These are phyloP conservation scores for Epinephelus coioides DNA, from an alignment of 2,797 vertebrate genomes.

Conservation along the genomic window DNA sequence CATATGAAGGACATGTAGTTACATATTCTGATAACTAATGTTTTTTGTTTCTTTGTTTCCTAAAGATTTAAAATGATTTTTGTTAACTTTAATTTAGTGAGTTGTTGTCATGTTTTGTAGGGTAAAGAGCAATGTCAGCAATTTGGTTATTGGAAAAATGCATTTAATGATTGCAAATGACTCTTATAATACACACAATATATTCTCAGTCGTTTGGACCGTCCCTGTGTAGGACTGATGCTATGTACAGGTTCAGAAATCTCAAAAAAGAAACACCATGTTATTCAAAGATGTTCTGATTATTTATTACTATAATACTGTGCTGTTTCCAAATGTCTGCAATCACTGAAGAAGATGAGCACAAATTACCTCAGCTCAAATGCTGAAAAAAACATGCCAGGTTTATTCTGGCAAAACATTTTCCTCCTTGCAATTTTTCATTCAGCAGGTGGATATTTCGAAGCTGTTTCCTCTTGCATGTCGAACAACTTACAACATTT, in stretches of 20 bases:
- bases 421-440: conserved; percentile 6
- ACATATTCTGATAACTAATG: no score
- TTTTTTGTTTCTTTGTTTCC: no score
- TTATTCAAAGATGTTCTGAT: conserved; percentile 8
- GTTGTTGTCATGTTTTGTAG: no score
- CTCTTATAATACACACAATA: no score
- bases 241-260: not conserved
- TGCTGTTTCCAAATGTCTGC: conserved; percentile 25
- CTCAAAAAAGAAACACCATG: not conserved
- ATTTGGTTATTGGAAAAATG: no score
- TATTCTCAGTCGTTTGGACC: no score
- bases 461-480: conserved; percentile 23
- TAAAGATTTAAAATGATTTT: no score
- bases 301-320: conserved; percentile 16
- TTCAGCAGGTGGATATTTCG: conserved; percentile 19
- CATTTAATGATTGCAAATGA: no score
- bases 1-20: no score
- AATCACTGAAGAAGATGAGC: conserved; percentile 15
- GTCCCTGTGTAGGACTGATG: not conserved
- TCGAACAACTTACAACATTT: conserved; percentile 24
- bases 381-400: conserved; percentile 17
- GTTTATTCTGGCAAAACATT: conserved; percentile 28
- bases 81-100: no score
- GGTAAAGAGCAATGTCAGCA: no score
- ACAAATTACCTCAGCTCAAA: conserved; percentile 36